Base-by-base conservation (phyloP, 2,113 vertebrate genomes). In the Ciconia maguari region DNA sequence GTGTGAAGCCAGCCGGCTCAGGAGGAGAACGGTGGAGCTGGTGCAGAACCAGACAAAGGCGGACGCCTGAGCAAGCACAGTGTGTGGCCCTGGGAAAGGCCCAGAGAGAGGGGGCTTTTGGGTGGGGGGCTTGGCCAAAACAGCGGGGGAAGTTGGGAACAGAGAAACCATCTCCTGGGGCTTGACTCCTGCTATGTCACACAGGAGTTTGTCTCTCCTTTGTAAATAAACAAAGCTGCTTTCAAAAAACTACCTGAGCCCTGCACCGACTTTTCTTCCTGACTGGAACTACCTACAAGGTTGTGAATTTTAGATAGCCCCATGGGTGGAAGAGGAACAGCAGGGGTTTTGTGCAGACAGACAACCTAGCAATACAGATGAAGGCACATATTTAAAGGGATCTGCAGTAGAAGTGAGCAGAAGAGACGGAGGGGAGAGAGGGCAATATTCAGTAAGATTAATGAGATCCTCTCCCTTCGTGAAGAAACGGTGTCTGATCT, bases 31-130 rank as follows among this genome's bases (percentile, higher is more conserved):
- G 0, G 2, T 29, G 66, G 75, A 54, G 60, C 0, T 0, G n/a
- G 46, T 0, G 0, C 32, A 71, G 74, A 52, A 89, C 18, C 60
- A 92, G 55, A 80, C 32, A 60, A 65, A 93, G 30, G 49, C 2
- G 2, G 25, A 60, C 0, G 8, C 52, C 29, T 83, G 42, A 76
- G 78, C 66, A 77, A 90, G 41, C 93, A 86, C 62, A 58, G 75
- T 95, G 96, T 92, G 96, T 95, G 96, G 94, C 70, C 90, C 34
- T 78, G 60, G 17, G 71, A 93, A 70, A 77, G 90, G 58, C 75
- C 42, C 49, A n/a, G 42, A 22, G 34, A 88, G 38, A 86, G n/a
- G 29, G 72, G 34, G 24, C 9, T 51, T 90, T 78, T 41, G 58
- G 64, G 58, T 57, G 42, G 11, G 34, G 15, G 17, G 29, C 58